Conservation (phyloP, 53 echinoderm and acorn worm genomes). For the Temnopleurus reevesii region DNA sequence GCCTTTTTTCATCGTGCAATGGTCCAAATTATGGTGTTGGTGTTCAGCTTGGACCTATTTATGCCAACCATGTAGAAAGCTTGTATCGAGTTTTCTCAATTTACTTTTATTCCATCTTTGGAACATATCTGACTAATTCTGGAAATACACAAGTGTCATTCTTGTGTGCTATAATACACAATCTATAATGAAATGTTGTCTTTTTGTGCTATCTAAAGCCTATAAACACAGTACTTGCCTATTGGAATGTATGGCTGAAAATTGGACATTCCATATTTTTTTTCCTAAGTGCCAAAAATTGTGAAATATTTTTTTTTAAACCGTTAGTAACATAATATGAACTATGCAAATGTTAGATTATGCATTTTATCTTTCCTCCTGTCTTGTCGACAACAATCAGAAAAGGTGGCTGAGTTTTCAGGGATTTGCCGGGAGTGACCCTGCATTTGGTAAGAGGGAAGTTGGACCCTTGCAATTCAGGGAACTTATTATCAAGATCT, state of each 20-base stretch:
- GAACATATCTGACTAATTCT: too few relatives aligned
- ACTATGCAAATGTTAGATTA: background rate
- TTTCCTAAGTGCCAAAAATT: slow-evolving; percentile 9
- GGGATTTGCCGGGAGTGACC: too few relatives aligned
- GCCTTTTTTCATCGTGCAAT: background rate
- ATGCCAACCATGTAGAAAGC: too few relatives aligned
- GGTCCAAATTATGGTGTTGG: too few relatives aligned
- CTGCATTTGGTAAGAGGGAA: too few relatives aligned
- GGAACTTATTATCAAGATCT: background rate
- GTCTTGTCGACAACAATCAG: too few relatives aligned
- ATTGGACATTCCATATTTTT: background rate
- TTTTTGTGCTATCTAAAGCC: background rate
- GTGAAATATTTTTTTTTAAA: background rate
- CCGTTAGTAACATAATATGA: background rate
- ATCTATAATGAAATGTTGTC: background rate
- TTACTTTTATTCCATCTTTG: too few relatives aligned
- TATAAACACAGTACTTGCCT: slow-evolving; percentile 1
- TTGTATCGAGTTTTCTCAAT: too few relatives aligned
- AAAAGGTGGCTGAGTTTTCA: too few relatives aligned
- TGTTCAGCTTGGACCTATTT: too few relatives aligned
- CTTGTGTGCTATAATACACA: too few relatives aligned
- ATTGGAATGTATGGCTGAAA: background rate
- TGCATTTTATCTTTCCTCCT: background rate
- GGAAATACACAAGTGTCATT: too few relatives aligned
- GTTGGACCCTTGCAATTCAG: background rate